phyloP scores from a whole-genome alignment of 2,113 vertebrate genomes.

The Pristiophorus japonicus region DNA sequence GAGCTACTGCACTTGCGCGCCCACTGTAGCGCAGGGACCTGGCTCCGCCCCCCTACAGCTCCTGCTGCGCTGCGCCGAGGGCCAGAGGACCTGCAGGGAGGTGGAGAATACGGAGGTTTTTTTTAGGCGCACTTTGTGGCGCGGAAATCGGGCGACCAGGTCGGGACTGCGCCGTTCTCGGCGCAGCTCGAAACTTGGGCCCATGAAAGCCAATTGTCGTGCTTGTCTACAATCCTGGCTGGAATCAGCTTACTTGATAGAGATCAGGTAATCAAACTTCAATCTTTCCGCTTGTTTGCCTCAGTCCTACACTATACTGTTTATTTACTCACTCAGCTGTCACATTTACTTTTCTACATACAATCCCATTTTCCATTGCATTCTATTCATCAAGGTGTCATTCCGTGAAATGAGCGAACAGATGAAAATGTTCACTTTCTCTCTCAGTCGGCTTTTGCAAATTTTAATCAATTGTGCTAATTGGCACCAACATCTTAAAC shows the following conservation, averaged over 20 bases:
- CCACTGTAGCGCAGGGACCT: too few species aligned
- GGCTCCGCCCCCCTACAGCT: too few species aligned
- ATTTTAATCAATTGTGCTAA: background rate
- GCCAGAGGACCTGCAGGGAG: too few species aligned
- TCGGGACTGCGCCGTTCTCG: too few species aligned
- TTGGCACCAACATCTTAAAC: background rate
- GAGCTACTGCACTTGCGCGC: too few species aligned
- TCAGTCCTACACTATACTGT: background rate
- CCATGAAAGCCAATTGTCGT: background rate
- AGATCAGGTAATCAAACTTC: background rate
- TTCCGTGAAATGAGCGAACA: background rate
- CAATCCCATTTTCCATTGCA: background rate
- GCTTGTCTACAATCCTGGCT: background rate
- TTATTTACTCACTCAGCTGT: background rate
- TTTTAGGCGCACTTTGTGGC: too few species aligned
- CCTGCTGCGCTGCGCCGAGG: too few species aligned
- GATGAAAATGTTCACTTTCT: background rate
- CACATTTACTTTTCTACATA: background rate
- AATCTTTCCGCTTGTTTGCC: background rate
- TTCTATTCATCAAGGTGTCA: background rate
- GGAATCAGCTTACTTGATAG: background rate
- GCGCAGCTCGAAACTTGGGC: too few species aligned
- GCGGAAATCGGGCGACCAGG: too few species aligned
- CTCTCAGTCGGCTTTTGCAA: background rate
- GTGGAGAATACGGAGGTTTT: too few species aligned